Conservation (phyloP, 2,797 vertebrate species). For the Oreochromis mossambicus region DNA sequence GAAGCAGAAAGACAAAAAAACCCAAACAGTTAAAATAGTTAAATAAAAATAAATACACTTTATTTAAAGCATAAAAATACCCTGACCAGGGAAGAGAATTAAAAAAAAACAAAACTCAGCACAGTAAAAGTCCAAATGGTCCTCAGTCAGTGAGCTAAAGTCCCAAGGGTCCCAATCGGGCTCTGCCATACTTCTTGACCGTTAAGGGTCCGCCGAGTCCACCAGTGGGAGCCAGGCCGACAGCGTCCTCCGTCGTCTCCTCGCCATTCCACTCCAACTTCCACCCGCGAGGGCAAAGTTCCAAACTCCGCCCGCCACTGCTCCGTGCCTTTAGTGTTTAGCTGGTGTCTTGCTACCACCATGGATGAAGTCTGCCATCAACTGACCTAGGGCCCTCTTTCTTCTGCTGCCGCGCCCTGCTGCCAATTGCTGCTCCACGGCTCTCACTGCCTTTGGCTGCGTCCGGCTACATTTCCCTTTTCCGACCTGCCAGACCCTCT, state of each 20-base stretch:
- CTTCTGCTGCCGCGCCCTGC: not conserved
- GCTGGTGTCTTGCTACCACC: not conserved
- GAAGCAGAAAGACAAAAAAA: not conserved
- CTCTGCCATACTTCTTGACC: not conserved
- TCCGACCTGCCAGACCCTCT: not conserved
- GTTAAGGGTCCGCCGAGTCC: not conserved
- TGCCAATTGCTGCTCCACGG: not conserved
- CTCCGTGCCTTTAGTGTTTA: not conserved
- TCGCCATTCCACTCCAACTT: accelerated
- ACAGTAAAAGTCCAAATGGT: not conserved
- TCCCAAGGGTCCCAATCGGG: not conserved
- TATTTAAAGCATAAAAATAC: not conserved
- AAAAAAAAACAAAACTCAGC: not conserved
- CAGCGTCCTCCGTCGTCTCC: not conserved
- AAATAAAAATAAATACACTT: not conserved
- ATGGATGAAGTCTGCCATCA: not conserved
- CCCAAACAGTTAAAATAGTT: not conserved
- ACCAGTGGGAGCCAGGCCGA: not conserved
- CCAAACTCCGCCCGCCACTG: not conserved
- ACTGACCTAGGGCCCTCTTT: not conserved
- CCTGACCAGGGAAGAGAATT: not conserved
- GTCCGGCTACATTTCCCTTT: not conserved
- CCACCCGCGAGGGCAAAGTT: not conserved
- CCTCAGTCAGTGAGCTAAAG: not conserved
- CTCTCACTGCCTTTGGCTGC: not conserved